Evolutionary conservation across 2,888 invertebrate species (phyloP), one percentile per base, ranked within the genome.

Genomic region (Opisthograptis luteolata): DNA sequence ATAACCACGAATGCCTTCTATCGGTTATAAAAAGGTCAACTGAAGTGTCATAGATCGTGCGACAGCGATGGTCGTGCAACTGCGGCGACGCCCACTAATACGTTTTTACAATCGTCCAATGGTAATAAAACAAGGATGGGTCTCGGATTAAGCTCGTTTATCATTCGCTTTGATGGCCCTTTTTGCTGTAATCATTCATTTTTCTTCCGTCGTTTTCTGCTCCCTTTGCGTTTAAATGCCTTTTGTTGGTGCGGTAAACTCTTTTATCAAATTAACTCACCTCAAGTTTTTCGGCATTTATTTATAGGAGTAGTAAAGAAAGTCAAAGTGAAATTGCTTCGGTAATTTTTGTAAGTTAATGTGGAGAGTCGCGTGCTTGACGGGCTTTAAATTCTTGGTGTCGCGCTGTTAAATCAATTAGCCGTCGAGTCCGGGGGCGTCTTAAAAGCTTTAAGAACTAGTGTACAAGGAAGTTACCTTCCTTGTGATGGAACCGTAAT

Each of bases 161-260:
- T 90, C 89, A 90, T 88, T 87, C 87, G 85, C 85, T 86, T 82
- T 88, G 88, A 90, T 88, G 82, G 87, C 87, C 86, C 81, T 89
- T 89, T 88, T 89, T 89, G 88, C 86, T 77, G 85, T 87, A 88
- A 90, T 90, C 89, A 87, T 88, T 90, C 89, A 90, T 89, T 90
- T 89, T 87, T 88, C 87, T 86, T 87, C 88, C 82, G 82, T 84
- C 84, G 82, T 85, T 84, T 84, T 85, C 84, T 82, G 80, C 82
- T 86, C 84, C 81, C 84, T 79, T 87, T 82, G 82, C 80, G 76
- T 84, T 86, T 85, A 83, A 86, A 84, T 81, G 83, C 62, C 84
- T 76, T 84, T 85, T 83, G 84, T 84, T 81, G 76, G 70, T 66
- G 66, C 64, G 66, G 76, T 70, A 73, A 79, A 82, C 84, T 81